phyloP scores from a whole-genome alignment of 2,797 vertebrate genomes.

The Cossypha heuglini region DNA sequence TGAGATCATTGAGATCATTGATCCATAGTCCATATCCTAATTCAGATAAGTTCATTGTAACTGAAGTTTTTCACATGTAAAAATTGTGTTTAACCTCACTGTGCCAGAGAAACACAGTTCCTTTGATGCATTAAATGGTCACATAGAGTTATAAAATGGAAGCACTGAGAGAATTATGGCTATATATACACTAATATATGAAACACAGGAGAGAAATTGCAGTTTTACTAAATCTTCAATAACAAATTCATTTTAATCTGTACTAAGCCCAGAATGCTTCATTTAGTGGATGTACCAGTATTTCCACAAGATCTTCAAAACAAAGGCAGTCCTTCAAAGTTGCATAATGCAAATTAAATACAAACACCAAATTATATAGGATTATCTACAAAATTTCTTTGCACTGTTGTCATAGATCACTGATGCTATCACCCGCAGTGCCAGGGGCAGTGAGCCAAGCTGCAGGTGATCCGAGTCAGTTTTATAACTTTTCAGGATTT shows the following conservation, averaged over 20 bases:
- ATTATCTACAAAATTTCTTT: not conserved
- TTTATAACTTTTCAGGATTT: not conserved
- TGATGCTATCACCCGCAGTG: accelerated
- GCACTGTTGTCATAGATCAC: not conserved
- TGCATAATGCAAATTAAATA: not conserved
- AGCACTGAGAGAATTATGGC: not conserved
- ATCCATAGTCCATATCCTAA: not conserved
- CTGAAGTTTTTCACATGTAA: not conserved
- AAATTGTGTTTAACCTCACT: not conserved
- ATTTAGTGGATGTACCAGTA: not conserved
- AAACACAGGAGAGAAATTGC: not conserved
- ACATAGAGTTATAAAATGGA: not conserved
- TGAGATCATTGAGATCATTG: not conserved
- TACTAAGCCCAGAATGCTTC: not conserved
- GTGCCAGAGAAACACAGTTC: not conserved
- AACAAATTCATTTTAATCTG: not conserved
- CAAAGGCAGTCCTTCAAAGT: not conserved
- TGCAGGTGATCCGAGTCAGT: not conserved
- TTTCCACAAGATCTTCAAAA: not conserved
- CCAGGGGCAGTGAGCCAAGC: not conserved
- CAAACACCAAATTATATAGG: accelerated
- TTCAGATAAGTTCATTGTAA: not conserved
- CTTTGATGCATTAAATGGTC: not conserved
- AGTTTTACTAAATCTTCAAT: not conserved
- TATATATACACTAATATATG: not conserved